phyloP scores from a whole-genome alignment of 2,797 vertebrate genomes.

The Hippoglossus hippoglossus region DNA sequence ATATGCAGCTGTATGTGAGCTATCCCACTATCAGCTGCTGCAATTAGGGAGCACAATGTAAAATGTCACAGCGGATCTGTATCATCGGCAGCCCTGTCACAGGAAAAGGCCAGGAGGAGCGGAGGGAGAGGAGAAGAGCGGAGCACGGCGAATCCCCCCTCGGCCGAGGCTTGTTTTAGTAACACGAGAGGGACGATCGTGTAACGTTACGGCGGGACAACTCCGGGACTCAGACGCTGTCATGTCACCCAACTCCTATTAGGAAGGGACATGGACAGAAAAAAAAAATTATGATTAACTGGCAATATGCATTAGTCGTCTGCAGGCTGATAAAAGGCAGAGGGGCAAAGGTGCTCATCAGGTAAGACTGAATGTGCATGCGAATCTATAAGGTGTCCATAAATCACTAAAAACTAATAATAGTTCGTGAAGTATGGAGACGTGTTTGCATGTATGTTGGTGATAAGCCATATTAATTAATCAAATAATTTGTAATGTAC shows the following conservation, averaged over 20 bases:
- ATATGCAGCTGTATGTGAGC: constrained; percentile 74
- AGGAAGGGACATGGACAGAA: constrained; percentile 36
- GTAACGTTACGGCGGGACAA: constrained; percentile 51
- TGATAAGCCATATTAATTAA: neutral
- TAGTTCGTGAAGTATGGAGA: neutral
- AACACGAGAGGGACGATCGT: constrained; percentile 49
- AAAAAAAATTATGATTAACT: constrained; percentile 57
- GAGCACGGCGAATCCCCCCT: constrained; percentile 60
- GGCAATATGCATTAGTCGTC: constrained; percentile 50
- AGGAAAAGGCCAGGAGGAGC: constrained; percentile 74
- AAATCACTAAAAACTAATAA: neutral
- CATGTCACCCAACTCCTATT: constrained; percentile 49
- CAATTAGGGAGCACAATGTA: constrained; percentile 83
- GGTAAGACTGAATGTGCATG: constrained; percentile 6
- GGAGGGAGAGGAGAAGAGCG: constrained; percentile 44
- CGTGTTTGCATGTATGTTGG: neutral
- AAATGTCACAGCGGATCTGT: constrained; percentile 84
- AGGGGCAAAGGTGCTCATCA: constrained; percentile 23
- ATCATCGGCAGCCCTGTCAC: constrained; percentile 80
- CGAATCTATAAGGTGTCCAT: constrained; percentile 5
- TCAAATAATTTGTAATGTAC: neutral
- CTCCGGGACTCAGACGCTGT: constrained; percentile 52
- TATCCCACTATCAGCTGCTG: constrained; percentile 74
- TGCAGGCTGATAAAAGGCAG: constrained; percentile 43
- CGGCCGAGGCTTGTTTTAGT: constrained; percentile 64